phyloP scores from a whole-genome alignment of 2,888 invertebrate species.

The Tuta absoluta region DNA sequence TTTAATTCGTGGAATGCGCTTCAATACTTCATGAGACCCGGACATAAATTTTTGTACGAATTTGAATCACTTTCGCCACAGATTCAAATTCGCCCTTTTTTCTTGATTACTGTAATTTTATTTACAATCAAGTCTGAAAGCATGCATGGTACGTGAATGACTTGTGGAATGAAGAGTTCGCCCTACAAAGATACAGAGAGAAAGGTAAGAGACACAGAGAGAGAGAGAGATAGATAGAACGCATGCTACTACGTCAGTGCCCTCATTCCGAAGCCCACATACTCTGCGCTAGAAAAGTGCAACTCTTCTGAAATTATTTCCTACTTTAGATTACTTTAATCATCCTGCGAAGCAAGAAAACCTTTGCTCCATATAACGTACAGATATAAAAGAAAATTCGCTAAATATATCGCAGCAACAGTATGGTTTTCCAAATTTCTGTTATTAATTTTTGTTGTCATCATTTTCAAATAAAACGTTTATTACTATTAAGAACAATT shows the following conservation, averaged over 20 bases:
- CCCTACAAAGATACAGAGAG: conserved; percentile 16
- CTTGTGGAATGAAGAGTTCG: neutral
- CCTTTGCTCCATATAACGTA: no score
- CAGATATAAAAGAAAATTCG: no score
- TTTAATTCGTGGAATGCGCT: no score
- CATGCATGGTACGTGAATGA: conserved; percentile 3
- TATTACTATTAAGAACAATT: neutral
- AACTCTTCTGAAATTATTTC: conserved; percentile 6
- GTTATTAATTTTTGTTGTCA: no score
- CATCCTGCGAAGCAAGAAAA: no score
- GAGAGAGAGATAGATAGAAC: neutral
- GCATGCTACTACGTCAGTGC: neutral
- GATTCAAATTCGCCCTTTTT: neutral
- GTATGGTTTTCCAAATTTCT: no score
- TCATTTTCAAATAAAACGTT: neutral
- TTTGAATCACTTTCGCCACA: neutral
- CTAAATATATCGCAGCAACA: no score
- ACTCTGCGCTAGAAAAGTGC: neutral
- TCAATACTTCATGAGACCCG: no score
- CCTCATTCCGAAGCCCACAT: neutral
- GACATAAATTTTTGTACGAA: neutral
- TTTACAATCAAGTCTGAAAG: neutral
- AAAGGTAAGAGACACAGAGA: conserved; percentile 8
- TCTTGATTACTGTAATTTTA: neutral
- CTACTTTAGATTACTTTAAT: no score